These are phyloP conservation scores for Pelagia noctiluca DNA, from an alignment of 30 jellyfish, hydroid and myxozoan species.

Conservation along the genomic window DNA sequence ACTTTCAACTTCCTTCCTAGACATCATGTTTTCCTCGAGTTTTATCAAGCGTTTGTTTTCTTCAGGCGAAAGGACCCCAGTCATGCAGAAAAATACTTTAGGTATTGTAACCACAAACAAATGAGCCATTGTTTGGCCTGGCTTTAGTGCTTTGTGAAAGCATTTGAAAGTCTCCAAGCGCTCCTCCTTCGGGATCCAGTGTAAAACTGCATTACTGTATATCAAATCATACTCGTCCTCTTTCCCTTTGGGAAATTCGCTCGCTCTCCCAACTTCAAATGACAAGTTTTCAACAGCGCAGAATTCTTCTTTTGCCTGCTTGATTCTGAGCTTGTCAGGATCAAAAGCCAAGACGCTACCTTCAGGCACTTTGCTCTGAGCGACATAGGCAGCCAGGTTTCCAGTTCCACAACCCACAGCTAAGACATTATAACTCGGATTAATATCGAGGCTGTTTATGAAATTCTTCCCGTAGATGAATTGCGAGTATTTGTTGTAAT, in stretches of 20 bases:
- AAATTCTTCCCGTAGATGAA: background rate
- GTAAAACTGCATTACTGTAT: background rate
- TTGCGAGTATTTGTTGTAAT: background rate
- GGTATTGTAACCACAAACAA: background rate
- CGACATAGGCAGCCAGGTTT: background rate
- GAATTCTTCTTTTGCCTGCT: no score
- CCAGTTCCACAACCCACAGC: conserved; percentile 10
- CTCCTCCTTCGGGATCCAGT: background rate
- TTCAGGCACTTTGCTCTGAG: background rate
- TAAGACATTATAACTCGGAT: background rate
- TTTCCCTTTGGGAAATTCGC: background rate
- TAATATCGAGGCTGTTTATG: background rate
- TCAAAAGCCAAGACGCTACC: no score
- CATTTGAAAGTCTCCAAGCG: background rate
- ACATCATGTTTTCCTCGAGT: no score
- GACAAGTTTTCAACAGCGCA: no score
- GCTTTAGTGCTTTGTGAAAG: background rate
- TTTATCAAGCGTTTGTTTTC: no score
- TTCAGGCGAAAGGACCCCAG: no score
- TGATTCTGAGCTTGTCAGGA: no score
- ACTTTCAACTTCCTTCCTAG: no score
- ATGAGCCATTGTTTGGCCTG: background rate
- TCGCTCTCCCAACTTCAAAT: background rate
- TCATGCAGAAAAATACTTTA: no score
- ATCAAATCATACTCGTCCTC: background rate